phyloP scores from a whole-genome alignment of 2,113 vertebrate genomes.

The pig (Sus scrofa) region DNA sequence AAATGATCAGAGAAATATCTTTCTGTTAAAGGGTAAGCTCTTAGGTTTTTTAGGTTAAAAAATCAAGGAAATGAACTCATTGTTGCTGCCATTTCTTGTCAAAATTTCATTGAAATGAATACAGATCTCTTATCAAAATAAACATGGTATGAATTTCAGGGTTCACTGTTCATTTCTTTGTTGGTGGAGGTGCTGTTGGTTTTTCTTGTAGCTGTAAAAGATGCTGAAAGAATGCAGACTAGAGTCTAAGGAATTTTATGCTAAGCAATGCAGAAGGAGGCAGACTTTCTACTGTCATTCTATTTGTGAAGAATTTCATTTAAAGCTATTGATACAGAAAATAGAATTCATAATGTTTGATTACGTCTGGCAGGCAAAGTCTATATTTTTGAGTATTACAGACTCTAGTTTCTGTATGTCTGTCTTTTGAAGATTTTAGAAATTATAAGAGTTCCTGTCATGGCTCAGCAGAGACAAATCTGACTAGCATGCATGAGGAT shows the following conservation, averaged over 20 bases:
- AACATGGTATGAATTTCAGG: constrained; percentile 79
- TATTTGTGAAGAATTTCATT: constrained; percentile 64
- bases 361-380: constrained; percentile 44
- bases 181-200: constrained; percentile 74
- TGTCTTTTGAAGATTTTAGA: not conserved
- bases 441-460: not conserved
- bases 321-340: constrained; percentile 74
- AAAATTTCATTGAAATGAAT: constrained; percentile 70
- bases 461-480: no score
- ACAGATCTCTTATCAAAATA: constrained; percentile 76
- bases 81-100: not conserved
- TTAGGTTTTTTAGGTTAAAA: not conserved
- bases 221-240: constrained; percentile 73
- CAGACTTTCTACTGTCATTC: constrained; percentile 68
- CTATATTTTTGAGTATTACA: constrained; percentile 55
- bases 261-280: constrained; percentile 67
- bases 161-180: constrained; percentile 71
- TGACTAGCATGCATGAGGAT: no score
- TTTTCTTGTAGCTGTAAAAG: constrained; percentile 79
- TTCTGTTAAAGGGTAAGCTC: not conserved
- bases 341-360: constrained; percentile 73
- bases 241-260: constrained; percentile 78
- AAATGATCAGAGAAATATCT: constrained; percentile 43
- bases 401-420: constrained; percentile 60
- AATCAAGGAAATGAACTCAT: constrained; percentile 79